Conservation (phyloP, 2,797 vertebrate species). For the Smutsia temminckii region DNA sequence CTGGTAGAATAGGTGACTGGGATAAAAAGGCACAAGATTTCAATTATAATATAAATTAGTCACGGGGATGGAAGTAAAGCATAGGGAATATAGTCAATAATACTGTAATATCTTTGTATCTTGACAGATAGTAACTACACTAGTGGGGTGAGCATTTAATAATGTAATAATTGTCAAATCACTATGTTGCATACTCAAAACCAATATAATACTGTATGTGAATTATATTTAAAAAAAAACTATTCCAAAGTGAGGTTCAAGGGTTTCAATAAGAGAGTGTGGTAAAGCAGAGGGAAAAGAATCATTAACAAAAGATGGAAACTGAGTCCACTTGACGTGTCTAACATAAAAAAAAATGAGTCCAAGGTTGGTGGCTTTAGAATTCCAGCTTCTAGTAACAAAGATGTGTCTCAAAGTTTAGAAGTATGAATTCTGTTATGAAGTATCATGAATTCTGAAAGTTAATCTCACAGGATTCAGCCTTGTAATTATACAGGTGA, state of each 20-base stretch:
- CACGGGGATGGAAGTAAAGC: too few species aligned
- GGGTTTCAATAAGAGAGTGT: background rate
- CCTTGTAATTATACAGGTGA: background rate
- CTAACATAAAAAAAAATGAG: background rate
- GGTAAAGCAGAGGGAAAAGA: background rate
- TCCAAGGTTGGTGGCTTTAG: background rate
- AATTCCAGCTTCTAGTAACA: background rate
- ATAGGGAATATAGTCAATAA: too few species aligned
- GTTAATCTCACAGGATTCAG: background rate
- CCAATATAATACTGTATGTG: too few species aligned
- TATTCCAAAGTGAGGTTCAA: background rate
- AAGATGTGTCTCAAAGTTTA: background rate
- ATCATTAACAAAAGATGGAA: background rate
- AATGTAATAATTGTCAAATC: too few species aligned
- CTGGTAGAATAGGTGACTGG: too few species aligned
- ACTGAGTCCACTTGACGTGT: background rate
- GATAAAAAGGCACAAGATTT: too few species aligned
- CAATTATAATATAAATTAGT: too few species aligned
- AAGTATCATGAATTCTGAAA: background rate
- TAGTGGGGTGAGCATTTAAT: too few species aligned
- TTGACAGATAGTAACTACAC: too few species aligned
- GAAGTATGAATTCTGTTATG: background rate
- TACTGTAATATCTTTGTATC: too few species aligned
- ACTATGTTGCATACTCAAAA: too few species aligned
- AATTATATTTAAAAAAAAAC: background rate